phyloP scores from a whole-genome alignment of 1,140 invertebrate species.

The Samia ricini region DNA sequence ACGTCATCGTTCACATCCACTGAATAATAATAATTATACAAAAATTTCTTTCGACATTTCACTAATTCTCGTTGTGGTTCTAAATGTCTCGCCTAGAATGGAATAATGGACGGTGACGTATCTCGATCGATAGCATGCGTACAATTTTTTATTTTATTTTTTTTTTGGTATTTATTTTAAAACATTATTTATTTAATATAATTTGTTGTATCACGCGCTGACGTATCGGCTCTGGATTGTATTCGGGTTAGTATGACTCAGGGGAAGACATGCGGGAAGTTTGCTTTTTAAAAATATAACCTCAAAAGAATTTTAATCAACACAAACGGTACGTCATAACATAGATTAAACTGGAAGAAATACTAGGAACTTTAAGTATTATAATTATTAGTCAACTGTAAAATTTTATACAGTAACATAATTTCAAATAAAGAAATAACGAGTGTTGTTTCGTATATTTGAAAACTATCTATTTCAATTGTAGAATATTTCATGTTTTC shows the following conservation, averaged over 20 bases:
- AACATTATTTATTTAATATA: conserved; percentile 73
- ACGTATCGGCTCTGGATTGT: conserved; percentile 40
- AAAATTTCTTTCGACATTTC: conserved; percentile 52
- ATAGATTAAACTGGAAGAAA: conserved; percentile 19
- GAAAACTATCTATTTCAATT: background rate
- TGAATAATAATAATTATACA: conserved; percentile 41
- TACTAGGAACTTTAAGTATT: conserved; percentile 29
- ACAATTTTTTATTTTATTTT: conserved; percentile 63
- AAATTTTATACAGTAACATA: too few relatives aligned
- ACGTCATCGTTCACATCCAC: conserved; percentile 30
- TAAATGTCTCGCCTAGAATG: conserved; percentile 43
- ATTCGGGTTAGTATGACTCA: conserved; percentile 30
- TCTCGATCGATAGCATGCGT: conserved; percentile 50
- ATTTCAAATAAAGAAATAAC: too few relatives aligned
- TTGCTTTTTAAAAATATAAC: conserved; percentile 14
- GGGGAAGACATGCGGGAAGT: conserved; percentile 71
- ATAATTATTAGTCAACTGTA: background rate
- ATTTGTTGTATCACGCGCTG: conserved; percentile 71
- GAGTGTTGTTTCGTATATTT: background rate
- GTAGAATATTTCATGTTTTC: too few relatives aligned
- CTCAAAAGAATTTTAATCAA: conserved; percentile 2
- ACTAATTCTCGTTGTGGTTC: conserved; percentile 38
- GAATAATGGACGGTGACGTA: conserved; percentile 35
- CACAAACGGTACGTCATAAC: background rate
- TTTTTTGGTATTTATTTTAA: conserved; percentile 75